Evolutionary conservation across 2,888 invertebrate species (phyloP), one percentile per base, ranked within the genome.

Genomic region (Drosophila greeni): DNA sequence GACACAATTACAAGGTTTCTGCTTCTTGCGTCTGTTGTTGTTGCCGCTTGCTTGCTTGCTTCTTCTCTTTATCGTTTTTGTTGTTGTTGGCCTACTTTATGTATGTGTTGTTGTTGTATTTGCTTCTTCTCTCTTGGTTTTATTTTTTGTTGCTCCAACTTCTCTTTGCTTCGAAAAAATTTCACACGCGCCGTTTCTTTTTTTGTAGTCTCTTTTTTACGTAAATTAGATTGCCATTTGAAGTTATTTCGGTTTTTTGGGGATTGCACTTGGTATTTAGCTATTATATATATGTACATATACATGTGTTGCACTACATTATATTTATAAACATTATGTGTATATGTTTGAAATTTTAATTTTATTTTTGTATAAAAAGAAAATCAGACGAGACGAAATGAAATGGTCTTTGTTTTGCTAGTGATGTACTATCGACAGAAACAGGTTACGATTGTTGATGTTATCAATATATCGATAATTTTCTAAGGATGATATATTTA

Each of bases 71-170:
- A 47, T 47, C 29, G 64, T 66, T 79, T 74, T 73, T 79, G 70
- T 81, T 85, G 72, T 81, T 85, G 83, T 82, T 85, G 85, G 84
- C 84, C 84, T 85, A 85, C 84, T 85, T 85, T 77, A 67, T 73
- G 74, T 77, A 72, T 73, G 74, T 76, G 73, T 73, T 76, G 74
- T 80, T 80, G 73, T 67, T 66, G 64, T 42, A 56, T 42, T 37
- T 33, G 53, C 39, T 31, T 60, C 45, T 61, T 61, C 49, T 62
- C 51, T 61, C 31, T 43, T 9, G 31, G 14, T 31, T 47, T 47
- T 31, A 23, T 69, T 55, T 69, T 66, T 71, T 78, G 65, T 61
- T 73, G 72, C 65, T 69, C 49, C 66, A 65, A 54, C 68, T 72
- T 53, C 59, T 53, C 42, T 60, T 76, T 62, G 76, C 77, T 73